Conservation (phyloP, 30 jellyfish, hydroid and myxozoan genomes). For the Aurelia sp. region DNA sequence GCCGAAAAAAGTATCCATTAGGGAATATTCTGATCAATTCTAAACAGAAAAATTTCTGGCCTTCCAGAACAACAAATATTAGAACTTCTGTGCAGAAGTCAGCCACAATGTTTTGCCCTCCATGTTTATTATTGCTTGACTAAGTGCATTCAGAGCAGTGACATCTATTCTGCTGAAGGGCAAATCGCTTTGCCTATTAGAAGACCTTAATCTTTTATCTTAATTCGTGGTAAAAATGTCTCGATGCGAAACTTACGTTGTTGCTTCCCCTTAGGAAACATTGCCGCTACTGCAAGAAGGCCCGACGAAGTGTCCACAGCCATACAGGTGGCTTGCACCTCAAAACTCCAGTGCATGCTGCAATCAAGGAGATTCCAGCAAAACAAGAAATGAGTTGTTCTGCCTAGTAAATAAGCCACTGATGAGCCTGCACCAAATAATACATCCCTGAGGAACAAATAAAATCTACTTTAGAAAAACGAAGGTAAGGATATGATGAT, state of each 20-base stretch:
- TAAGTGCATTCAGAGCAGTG: too few species aligned
- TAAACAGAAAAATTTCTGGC: too few species aligned
- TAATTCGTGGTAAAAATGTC: neutral
- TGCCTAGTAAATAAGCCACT: constrained; percentile 73
- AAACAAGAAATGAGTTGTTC: constrained; percentile 64
- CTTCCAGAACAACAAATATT: too few species aligned
- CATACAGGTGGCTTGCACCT: constrained; percentile 58
- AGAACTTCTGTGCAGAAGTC: too few species aligned
- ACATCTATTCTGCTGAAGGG: too few species aligned
- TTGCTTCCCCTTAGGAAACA: constrained; percentile 23
- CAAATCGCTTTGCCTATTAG: too few species aligned
- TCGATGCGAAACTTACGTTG: constrained; percentile 36
- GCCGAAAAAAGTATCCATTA: too few species aligned
- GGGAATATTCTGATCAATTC: too few species aligned
- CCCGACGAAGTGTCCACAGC: constrained; percentile 80
- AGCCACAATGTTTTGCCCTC: too few species aligned
- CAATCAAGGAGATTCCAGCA: constrained; percentile 84
- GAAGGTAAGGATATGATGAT: too few species aligned
- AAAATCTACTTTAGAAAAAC: too few species aligned
- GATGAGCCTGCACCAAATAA: constrained; percentile 75
- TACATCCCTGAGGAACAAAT: constrained; percentile 25
- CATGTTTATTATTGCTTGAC: too few species aligned
- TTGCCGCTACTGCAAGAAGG: constrained; percentile 62
- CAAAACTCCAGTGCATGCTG: constrained; percentile 74
- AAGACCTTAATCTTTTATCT: neutral